Evolutionary conservation across 2,888 invertebrate species (phyloP), one percentile per base, ranked within the genome.

Genomic region (Hyposoter dolosus): DNA sequence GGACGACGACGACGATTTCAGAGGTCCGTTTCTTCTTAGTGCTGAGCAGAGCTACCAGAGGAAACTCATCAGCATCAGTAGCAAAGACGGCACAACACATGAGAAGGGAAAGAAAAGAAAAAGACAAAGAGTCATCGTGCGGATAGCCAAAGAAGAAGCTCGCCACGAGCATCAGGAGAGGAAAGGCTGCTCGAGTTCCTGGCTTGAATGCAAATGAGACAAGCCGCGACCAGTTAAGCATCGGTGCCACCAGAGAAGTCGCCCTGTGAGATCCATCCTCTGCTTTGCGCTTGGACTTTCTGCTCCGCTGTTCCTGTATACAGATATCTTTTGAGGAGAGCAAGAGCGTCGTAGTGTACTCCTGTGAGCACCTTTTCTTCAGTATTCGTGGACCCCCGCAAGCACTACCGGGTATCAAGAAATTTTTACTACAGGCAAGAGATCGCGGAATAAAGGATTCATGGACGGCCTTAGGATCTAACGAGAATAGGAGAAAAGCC

Each of bases 181-280:
- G 82, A 83, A 84, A 81, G 84, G 84, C 83, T 88, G 88, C 89
- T 88, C 87, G 89, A 89, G 89, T 88, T 88, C 88, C 83, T 86
- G 87, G 83, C 85, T 84, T 87, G 87, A 91, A 93, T 93, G 93
- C 92, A 93, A 93, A 93, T 93, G 90, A 93, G 93, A 93, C 92
- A 92, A 90, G 89, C 91, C 83, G 91, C 89, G 89, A 92, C 90
- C 90, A 90, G 91, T 91, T 91, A 91, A 91, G 89, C 90, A 90
- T 87, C 90, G 87, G 87, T 90, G 90, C 91, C 92, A 92, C 92
- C 91, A 89, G 90, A 86, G 90, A 89, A 90, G 91, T 90, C 87
- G 86, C 88, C 89, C 88, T 83, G 87, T 89, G 90, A 84, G 90
- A 92, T 93, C 91, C 90, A 90, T 92, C 90, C 87, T 76, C 79